phyloP scores from a whole-genome alignment of 2,888 invertebrate genomes.

The Ectropis crepuscularia region DNA sequence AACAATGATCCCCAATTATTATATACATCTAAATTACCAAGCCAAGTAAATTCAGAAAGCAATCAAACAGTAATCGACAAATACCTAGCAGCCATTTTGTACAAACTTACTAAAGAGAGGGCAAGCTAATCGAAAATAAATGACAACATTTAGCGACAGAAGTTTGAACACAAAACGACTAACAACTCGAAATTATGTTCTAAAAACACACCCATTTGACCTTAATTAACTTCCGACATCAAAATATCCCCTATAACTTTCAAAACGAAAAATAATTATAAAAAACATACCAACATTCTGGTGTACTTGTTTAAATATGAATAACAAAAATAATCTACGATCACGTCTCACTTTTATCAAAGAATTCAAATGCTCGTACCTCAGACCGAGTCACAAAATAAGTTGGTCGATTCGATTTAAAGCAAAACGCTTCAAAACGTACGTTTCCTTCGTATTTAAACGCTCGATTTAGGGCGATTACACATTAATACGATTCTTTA shows the following conservation, averaged over 20 bases:
- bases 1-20: too few relatives aligned
- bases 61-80: slow-evolving; percentile 23
- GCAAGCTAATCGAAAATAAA: slow-evolving; percentile 41
- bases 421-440: slow-evolving; percentile 50
- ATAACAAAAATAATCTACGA: neutral
- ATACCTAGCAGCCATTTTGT: slow-evolving; percentile 3
- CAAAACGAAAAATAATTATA: slow-evolving; percentile 53
- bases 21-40: neutral
- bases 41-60: slow-evolving; percentile 1
- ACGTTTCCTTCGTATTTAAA: slow-evolving; percentile 73
- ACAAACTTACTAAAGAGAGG: slow-evolving; percentile 6
- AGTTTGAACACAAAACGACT: slow-evolving; percentile 37
- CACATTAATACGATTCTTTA: slow-evolving; percentile 53
- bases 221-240: slow-evolving; percentile 39
- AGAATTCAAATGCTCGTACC: neutral
- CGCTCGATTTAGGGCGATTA: slow-evolving; percentile 68
- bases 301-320: neutral
- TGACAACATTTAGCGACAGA: slow-evolving; percentile 30
- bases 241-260: slow-evolving; percentile 26
- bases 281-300: slow-evolving; percentile 46
- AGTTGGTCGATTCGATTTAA: slow-evolving; percentile 67
- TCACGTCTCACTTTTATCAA: neutral
- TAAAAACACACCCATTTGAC: slow-evolving; percentile 38
- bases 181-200: slow-evolving; percentile 19
- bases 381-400: neutral